Evolutionary conservation across 2,113 vertebrate genomes (phyloP).

Genomic region (Reinhardtius hippoglossoides): DNA sequence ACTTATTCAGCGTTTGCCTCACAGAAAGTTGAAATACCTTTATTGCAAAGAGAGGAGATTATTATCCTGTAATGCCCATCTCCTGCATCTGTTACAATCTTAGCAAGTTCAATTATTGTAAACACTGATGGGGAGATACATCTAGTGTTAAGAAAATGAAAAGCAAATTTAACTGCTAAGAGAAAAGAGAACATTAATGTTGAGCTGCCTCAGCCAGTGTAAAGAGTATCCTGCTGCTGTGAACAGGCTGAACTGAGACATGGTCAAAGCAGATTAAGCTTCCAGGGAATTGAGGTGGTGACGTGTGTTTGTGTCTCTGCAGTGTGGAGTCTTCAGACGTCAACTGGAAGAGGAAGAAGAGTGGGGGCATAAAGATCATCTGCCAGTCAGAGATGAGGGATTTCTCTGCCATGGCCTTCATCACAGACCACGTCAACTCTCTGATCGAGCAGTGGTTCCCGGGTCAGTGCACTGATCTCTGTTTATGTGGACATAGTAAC

Average conservation of each 20-base stretch:
- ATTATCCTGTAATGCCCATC: too few species aligned
- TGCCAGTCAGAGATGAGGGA: slow-evolving; percentile 95
- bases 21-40: too few species aligned
- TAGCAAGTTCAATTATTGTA: too few species aligned
- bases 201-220: background rate
- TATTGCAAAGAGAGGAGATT: too few species aligned
- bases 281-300: background rate
- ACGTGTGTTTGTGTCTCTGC: slow-evolving; percentile 23
- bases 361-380: slow-evolving; percentile 95
- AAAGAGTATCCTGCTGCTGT: background rate
- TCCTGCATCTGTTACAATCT: too few species aligned
- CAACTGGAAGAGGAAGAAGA: slow-evolving; percentile 98
- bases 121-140: too few species aligned
- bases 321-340: slow-evolving; percentile 96
- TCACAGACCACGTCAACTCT: slow-evolving; percentile 95
- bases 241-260: background rate
- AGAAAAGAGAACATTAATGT: background rate
- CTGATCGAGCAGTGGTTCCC: slow-evolving; percentile 99
- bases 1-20: too few species aligned
- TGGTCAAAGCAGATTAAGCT: background rate
- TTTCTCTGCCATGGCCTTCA: slow-evolving; percentile 98
- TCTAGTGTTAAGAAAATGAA: background rate
- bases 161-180: background rate
- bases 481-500: background rate
- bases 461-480: slow-evolving; percentile 83